phyloP scores from a whole-genome alignment of 2,113 vertebrate species.

The Rynchops niger region DNA sequence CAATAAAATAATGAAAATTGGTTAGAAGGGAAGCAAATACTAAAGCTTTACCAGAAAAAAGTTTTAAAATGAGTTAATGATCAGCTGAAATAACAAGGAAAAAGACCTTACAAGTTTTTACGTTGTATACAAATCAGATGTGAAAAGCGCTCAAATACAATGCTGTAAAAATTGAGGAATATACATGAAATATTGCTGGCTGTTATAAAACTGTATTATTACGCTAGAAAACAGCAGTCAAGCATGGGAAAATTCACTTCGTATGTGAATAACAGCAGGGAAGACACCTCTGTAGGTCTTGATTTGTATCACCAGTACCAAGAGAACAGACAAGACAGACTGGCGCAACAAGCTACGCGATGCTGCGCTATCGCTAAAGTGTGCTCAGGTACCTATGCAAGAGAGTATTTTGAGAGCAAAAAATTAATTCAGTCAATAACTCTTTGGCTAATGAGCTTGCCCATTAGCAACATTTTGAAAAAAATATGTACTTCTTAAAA shows the following conservation, averaged over 20 bases:
- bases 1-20: background rate
- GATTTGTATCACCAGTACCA: background rate
- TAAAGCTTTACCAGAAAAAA: background rate
- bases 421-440: background rate
- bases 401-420: background rate
- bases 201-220: background rate
- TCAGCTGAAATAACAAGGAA: background rate
- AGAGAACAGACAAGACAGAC: background rate
- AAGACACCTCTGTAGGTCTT: background rate
- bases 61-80: background rate
- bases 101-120: background rate
- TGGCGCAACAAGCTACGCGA: background rate
- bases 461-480: background rate
- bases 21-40: background rate
- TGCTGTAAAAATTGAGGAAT: background rate
- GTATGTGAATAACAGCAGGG: background rate
- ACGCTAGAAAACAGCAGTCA: background rate
- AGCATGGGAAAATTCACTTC: background rate
- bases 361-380: fast-evolving
- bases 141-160: background rate
- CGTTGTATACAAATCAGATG: no score
- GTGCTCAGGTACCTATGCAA: background rate
- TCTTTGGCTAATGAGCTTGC: background rate
- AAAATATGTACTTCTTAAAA: background rate
- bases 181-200: background rate